Conservation (phyloP, 2,888 invertebrate genomes). For the Sturmia bella region DNA sequence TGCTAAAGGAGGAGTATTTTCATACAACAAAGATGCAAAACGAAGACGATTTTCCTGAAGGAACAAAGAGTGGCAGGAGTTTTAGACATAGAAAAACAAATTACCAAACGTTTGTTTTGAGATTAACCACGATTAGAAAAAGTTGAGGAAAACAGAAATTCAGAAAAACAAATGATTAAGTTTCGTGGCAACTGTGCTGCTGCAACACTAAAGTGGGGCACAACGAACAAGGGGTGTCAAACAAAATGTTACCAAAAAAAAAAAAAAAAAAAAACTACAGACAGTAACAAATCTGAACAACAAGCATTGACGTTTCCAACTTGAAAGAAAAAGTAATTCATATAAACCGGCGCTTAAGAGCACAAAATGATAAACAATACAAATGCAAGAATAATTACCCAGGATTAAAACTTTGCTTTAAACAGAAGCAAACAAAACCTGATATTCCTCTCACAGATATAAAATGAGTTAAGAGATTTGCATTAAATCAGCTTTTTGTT, state of each 20-base stretch:
- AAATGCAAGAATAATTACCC: slow-evolving; percentile 81
- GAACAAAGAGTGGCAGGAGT: slow-evolving; percentile 10
- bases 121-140: slow-evolving; percentile 81
- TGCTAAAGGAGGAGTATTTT: slow-evolving; percentile 48
- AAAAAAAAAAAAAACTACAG: too few relatives aligned
- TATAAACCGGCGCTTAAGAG: slow-evolving; percentile 30
- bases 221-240: slow-evolving; percentile 13
- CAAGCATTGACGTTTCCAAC: slow-evolving; percentile 27
- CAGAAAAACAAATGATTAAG: slow-evolving; percentile 61
- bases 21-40: not conserved
- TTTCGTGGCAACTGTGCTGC: slow-evolving; percentile 49
- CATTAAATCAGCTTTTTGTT: slow-evolving; percentile 17
- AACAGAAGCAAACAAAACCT: not conserved
- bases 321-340: slow-evolving; percentile 24
- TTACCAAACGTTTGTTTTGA: slow-evolving; percentile 81
- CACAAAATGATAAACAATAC: slow-evolving; percentile 75
- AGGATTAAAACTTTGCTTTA: slow-evolving; percentile 79
- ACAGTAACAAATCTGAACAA: slow-evolving; percentile 68
- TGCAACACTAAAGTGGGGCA: not conserved
- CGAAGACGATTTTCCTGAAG: slow-evolving; percentile 15
- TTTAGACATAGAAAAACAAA: slow-evolving; percentile 78
- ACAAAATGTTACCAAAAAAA: slow-evolving; percentile 63
- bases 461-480: slow-evolving; percentile 25
- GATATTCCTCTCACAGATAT: not conserved
- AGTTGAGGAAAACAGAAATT: slow-evolving; percentile 68